phyloP scores from a whole-genome alignment of 2,888 invertebrate genomes.

The Spicauda simplicius region DNA sequence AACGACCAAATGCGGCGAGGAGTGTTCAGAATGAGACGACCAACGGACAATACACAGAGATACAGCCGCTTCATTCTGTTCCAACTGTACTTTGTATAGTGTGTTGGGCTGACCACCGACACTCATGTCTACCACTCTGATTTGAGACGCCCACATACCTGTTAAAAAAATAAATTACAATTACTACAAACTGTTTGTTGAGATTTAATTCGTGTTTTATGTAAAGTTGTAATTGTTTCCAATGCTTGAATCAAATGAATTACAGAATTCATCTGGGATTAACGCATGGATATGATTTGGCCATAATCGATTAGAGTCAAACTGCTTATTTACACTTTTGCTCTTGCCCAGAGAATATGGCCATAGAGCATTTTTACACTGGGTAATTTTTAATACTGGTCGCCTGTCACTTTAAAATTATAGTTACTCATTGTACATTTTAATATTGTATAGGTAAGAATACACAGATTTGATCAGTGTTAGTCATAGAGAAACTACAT shows the following conservation, averaged over 20 bases:
- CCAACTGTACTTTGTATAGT: conserved; percentile 90
- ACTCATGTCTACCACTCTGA: conserved; percentile 94
- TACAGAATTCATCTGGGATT: conserved; percentile 78
- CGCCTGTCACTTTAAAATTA: no score
- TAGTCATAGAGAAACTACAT: no score
- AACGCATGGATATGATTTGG: conserved; percentile 75
- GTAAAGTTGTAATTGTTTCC: conserved; percentile 59
- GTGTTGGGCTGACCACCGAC: conserved; percentile 87
- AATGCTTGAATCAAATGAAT: conserved; percentile 80
- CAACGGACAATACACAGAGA: conserved; percentile 94
- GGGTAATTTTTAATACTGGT: no score
- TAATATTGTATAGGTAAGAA: no score
- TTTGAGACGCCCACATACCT: conserved; percentile 98
- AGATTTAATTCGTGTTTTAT: neutral
- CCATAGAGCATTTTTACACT: conserved; percentile 45
- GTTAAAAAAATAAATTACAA: conserved; percentile 33
- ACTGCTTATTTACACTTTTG: conserved; percentile 60
- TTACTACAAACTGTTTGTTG: neutral
- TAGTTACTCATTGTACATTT: no score
- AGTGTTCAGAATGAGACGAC: conserved; percentile 79
- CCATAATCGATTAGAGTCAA: conserved; percentile 82
- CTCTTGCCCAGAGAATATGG: conserved; percentile 84
- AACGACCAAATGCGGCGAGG: conserved; percentile 87
- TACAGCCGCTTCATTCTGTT: conserved; percentile 98
- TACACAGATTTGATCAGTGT: no score